Percentiles rank a stretch among this genome's conserved stretches.
These are phyloP conservation scores for Nerophis lumbriciformis DNA, from an alignment of 2,113 vertebrate species.

Conservation along the genomic window DNA sequence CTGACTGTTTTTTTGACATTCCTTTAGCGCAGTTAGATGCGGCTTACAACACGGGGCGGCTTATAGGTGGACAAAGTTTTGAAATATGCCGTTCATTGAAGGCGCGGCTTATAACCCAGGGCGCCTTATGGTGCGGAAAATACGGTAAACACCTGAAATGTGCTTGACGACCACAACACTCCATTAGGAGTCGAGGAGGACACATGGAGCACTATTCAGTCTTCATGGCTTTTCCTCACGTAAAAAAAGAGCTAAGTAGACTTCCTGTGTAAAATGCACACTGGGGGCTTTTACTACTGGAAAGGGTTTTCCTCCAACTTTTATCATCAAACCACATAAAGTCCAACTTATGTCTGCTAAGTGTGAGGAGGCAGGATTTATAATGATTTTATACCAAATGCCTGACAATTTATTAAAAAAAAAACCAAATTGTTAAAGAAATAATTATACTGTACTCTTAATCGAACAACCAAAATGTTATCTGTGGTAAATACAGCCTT, in stretches of 20 bases:
- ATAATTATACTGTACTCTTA: not conserved
- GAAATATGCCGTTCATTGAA: too few relatives aligned
- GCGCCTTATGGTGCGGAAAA: too few relatives aligned
- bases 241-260: conserved; percentile 30
- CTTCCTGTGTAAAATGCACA: conserved; percentile 13
- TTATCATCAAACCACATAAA: not conserved
- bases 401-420: not conserved
- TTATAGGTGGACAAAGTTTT: too few relatives aligned
- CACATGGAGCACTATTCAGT: conserved; percentile 8
- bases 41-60: too few relatives aligned
- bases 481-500: too few relatives aligned
- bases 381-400: not conserved
- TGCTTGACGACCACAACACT: conserved; percentile 30
- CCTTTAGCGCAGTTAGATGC: too few relatives aligned
- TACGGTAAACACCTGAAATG: conserved; percentile 29
- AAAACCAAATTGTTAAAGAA: not conserved
- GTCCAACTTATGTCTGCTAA: not conserved
- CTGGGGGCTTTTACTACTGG: not conserved
- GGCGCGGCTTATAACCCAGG: too few relatives aligned
- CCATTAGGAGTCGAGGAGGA: not conserved
- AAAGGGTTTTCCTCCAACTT: not conserved
- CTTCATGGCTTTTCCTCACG: conserved; percentile 14
- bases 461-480: not conserved
- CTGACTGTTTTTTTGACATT: too few relatives aligned
- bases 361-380: not conserved